Evolutionary conservation across 2,888 invertebrate genomes (phyloP).

Genomic region (Epirrhoe tristata): DNA sequence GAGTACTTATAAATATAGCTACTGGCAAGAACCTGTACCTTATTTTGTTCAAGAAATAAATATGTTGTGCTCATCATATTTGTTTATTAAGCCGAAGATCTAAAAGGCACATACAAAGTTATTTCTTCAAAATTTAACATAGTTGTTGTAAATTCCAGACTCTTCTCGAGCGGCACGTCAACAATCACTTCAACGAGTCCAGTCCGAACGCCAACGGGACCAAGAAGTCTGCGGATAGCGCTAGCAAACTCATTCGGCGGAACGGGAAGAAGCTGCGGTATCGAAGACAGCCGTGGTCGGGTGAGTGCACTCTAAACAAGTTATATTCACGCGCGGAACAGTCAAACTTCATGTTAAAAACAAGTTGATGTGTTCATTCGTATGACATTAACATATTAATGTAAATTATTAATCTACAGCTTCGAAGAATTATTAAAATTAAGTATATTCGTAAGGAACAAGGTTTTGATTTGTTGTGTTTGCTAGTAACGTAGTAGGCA

Average conservation of each 20-base stretch:
- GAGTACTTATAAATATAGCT: neutral
- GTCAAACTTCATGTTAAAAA: neutral
- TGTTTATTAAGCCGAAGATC: neutral
- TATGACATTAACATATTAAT: neutral
- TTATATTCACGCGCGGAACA: neutral
- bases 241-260: slow-evolving; percentile 91
- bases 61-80: neutral
- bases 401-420: neutral
- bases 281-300: slow-evolving; percentile 95
- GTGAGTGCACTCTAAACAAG: slow-evolving; percentile 79
- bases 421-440: neutral
- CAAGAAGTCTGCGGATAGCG: slow-evolving; percentile 90
- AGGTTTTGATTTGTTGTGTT: neutral
- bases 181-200: slow-evolving; percentile 93
- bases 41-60: neutral
- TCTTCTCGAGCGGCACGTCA: slow-evolving; percentile 96
- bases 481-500: neutral
- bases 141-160: slow-evolving; percentile 82
- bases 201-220: slow-evolving; percentile 84
- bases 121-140: slow-evolving; percentile 16
- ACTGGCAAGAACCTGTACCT: neutral
- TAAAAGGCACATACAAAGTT: neutral
- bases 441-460: neutral
- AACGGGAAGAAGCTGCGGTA: slow-evolving; percentile 96
- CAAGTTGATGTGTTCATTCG: neutral